Conservation (phyloP, 1,140 invertebrate species). For the Caenorhabditis remanei region DNA sequence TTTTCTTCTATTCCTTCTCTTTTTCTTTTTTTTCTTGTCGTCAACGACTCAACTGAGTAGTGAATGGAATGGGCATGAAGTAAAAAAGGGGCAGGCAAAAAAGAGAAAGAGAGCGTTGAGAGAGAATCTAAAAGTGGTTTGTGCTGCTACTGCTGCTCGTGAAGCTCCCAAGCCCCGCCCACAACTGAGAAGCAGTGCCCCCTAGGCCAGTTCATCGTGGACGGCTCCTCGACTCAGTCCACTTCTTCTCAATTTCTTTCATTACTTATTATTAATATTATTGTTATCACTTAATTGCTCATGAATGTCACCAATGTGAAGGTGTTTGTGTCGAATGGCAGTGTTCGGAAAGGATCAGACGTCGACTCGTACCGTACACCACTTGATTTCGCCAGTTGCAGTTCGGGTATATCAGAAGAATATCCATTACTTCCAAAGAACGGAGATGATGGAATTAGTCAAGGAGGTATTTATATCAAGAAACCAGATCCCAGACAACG, state of each 20-base stretch:
- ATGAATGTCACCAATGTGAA: constrained; percentile 48
- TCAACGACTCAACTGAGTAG: constrained; percentile 53
- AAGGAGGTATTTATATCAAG: constrained; percentile 59
- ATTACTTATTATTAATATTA: constrained; percentile 10
- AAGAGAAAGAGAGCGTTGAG: constrained; percentile 54
- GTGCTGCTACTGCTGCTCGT: constrained; percentile 44
- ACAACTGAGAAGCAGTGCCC: constrained; percentile 42
- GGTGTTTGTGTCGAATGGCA: constrained; percentile 46
- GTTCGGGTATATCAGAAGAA: constrained; percentile 37
- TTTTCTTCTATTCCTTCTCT: constrained; percentile 16
- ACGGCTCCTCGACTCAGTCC: constrained; percentile 19
- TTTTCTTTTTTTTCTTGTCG: constrained; percentile 47
- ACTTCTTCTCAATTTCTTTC: constrained; percentile 27
- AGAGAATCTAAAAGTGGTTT: constrained; percentile 55
- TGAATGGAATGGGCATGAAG: constrained; percentile 55
- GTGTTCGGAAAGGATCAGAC: constrained; percentile 41
- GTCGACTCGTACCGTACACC: constrained; percentile 42
- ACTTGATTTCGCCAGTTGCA: constrained; percentile 37
- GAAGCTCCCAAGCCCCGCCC: constrained; percentile 32
- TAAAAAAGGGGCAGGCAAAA: constrained; percentile 46
- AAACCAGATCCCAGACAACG: constrained; percentile 58
- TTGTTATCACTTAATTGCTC: background rate
- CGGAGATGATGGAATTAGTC: constrained; percentile 9
- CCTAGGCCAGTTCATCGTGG: constrained; percentile 49
- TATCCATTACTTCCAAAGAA: constrained; percentile 37